Conservation (phyloP, 2,797 vertebrate species). For the Platyrinchus mystaceus region DNA sequence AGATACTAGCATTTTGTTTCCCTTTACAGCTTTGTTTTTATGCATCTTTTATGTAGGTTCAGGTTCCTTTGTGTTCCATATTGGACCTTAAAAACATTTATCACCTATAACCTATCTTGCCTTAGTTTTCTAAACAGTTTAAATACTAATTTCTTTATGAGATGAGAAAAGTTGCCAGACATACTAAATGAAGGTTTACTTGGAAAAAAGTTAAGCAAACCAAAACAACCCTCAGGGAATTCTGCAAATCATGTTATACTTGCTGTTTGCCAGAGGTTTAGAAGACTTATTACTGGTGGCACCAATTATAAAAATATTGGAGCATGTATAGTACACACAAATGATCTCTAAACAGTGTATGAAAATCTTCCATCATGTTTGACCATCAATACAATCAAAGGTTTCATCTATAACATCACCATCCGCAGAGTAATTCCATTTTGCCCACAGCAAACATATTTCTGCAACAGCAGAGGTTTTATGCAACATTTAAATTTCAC, state of each 20-base stretch:
- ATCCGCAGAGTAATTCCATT: background rate
- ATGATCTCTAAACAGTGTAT: background rate
- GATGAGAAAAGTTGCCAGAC: background rate
- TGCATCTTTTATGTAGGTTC: background rate
- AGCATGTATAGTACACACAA: background rate
- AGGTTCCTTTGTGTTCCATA: background rate
- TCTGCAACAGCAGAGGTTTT: background rate
- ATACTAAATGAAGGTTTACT: background rate
- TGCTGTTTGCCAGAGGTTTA: background rate
- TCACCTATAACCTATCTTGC: background rate
- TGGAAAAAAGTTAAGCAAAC: background rate
- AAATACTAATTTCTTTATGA: background rate
- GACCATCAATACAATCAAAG: background rate
- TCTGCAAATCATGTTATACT: background rate
- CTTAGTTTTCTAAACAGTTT: background rate
- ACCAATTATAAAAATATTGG: background rate
- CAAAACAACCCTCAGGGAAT: background rate
- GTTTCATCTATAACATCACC: background rate
- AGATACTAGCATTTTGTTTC: background rate
- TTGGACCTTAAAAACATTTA: background rate
- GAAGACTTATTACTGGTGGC: background rate
- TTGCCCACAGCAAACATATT: background rate
- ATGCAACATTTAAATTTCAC: background rate
- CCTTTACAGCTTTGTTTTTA: background rate
- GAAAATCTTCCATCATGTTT: background rate